Conservation (phyloP, 2,888 invertebrate genomes). For the Notodonta dromedarius region DNA sequence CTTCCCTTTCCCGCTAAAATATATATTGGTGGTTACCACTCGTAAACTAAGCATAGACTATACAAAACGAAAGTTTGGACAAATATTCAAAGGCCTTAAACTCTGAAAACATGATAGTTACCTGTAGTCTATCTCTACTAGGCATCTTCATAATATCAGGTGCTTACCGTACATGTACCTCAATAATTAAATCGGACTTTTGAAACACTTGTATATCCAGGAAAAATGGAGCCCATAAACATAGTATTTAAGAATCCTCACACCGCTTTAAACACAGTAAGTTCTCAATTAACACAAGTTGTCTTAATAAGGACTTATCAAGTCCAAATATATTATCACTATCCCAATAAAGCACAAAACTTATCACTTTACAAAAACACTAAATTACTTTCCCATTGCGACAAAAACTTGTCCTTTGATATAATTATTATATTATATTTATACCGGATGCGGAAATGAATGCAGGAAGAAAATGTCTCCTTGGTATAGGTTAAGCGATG, state of each 20-base stretch:
- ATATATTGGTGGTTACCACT: too few relatives aligned
- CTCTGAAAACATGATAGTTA: too few relatives aligned
- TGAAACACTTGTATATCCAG: not conserved
- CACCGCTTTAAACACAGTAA: not conserved
- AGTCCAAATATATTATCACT: not conserved
- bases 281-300: not conserved
- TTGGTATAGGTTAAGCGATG: constrained; percentile 39
- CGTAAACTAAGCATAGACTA: too few relatives aligned
- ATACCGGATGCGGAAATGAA: constrained; percentile 49
- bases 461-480: constrained; percentile 42
- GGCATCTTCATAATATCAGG: too few relatives aligned
- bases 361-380: constrained; percentile 4
- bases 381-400: constrained; percentile 23
- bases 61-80: too few relatives aligned
- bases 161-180: too few relatives aligned
- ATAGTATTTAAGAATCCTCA: not conserved
- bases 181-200: too few relatives aligned
- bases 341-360: not conserved
- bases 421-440: constrained; percentile 38
- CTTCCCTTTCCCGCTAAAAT: too few relatives aligned
- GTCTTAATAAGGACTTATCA: constrained; percentile 1
- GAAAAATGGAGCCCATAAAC: not conserved
- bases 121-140: too few relatives aligned
- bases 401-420: constrained; percentile 36
- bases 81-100: too few relatives aligned